Evolutionary conservation across 2,888 invertebrate genomes (phyloP), one percentile per base, ranked within the genome.

Genomic region (Dicranocentrus wangi): DNA sequence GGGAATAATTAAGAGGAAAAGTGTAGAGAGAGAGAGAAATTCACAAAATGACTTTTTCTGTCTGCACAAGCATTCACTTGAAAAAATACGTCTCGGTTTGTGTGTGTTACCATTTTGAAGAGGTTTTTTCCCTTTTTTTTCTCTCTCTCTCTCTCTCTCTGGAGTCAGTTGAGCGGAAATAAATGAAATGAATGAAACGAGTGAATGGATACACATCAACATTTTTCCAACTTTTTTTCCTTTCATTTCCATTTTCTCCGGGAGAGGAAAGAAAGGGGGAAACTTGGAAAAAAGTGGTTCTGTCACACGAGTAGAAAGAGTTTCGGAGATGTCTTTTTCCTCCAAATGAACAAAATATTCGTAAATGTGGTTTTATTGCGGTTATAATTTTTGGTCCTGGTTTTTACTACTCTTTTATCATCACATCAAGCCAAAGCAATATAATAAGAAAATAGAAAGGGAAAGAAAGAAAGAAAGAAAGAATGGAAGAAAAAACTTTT

Each of bases 351-450:
- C 25, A 66, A 53, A 39, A 68, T 68, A 61, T 76, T 70, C 61
- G 77, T 70, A 78, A 78, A 71, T 78, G 77, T 63, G 77, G 77
- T 78, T 78, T 78, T 78, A 78, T 78, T 78, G 77, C 51, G 77
- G 77, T 78, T 78, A 78, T 78, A 78, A 78, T 78, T 78, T 78
- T 63, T 70, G 77, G 70, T 78, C 63, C 28, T 61, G 70, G 39
- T 78, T 78, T 78, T 78, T 78, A 78, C 77, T 78, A 23, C 77
- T 55, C 70, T 78, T 78, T 78, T 78, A 78, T 78, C 63, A 78
- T 78, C 77, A 61, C 70, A 70, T 69, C 63, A 66, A 78, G 68
- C 65, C 23, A 70, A 68, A 32, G 47, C 32, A 69, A 63, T 63
- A 42, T 63, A 61, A 61, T 70, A 69, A 53, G 55, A 70, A 28